Evolutionary conservation across 2,113 vertebrate species (phyloP).

Genomic region (Neodontobutis hainanensis): DNA sequence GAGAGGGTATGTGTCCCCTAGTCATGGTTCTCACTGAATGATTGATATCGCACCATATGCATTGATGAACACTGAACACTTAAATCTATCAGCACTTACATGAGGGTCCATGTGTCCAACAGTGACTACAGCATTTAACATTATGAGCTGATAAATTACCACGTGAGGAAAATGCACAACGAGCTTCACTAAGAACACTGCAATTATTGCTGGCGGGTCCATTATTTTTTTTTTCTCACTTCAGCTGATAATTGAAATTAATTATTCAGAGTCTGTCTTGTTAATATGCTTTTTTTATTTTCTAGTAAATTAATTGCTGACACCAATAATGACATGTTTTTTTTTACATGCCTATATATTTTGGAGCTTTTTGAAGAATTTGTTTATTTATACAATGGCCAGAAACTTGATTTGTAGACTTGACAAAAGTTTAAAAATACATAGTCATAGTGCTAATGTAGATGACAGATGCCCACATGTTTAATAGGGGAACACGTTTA

Average conservation of each 20-base stretch:
- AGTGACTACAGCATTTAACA: slow-evolving; percentile 52
- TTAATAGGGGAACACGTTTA: background rate
- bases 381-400: background rate
- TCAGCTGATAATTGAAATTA: slow-evolving; percentile 76
- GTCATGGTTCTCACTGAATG: slow-evolving; percentile 52
- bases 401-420: background rate
- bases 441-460: no score
- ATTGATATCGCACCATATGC: slow-evolving; percentile 66
- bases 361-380: no score
- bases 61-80: slow-evolving; percentile 57
- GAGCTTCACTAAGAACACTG: slow-evolving; percentile 59
- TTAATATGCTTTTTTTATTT: slow-evolving; percentile 73
- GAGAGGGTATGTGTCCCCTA: slow-evolving; percentile 24
- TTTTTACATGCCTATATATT: slow-evolving; percentile 42
- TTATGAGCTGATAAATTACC: slow-evolving; percentile 54
- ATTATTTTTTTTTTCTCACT: slow-evolving; percentile 61
- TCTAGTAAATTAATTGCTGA: slow-evolving; percentile 69
- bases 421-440: background rate
- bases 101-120: slow-evolving; percentile 33
- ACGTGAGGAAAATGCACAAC: slow-evolving; percentile 54
- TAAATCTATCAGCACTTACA: slow-evolving; percentile 50
- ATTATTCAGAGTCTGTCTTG: slow-evolving; percentile 73
- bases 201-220: slow-evolving; percentile 69
- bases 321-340: slow-evolving; percentile 44
- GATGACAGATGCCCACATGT: background rate